Evolutionary conservation across 2,888 invertebrate species (phyloP).

Genomic region (Elmis aenea): DNA sequence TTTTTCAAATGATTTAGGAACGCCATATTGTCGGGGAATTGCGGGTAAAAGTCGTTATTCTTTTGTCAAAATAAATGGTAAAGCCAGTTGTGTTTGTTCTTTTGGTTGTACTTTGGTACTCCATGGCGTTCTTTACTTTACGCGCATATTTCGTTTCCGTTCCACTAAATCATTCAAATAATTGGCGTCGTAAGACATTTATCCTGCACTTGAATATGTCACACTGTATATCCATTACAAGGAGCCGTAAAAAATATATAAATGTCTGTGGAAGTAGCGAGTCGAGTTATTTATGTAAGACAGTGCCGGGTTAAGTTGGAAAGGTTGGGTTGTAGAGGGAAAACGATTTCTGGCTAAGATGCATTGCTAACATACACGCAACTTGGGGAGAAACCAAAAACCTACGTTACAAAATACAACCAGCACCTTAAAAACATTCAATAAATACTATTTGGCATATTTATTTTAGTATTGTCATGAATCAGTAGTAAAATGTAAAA

Average conservation of each 20-base stretch:
- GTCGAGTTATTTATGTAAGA: conserved; percentile 29
- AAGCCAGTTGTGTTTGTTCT: too few relatives aligned
- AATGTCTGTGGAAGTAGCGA: conserved; percentile 22
- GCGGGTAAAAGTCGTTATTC: too few relatives aligned
- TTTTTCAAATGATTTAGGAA: too few relatives aligned
- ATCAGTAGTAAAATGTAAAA: too few relatives aligned
- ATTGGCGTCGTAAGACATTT: conserved; percentile 15
- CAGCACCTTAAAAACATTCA: background rate
- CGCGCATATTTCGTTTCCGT: too few relatives aligned
- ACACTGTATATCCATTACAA: conserved; percentile 19
- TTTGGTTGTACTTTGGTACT: too few relatives aligned
- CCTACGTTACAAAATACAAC: background rate
- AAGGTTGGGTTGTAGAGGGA: conserved; percentile 26
- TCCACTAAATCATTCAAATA: too few relatives aligned
- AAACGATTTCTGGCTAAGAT: conserved; percentile 26
- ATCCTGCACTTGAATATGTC: conserved; percentile 16
- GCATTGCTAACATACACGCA: conserved; percentile 27
- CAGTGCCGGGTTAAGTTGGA: conserved; percentile 23
- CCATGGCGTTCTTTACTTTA: too few relatives aligned
- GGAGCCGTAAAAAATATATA: conserved; percentile 28
- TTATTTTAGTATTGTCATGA: background rate
- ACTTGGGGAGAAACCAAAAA: conserved; percentile 16
- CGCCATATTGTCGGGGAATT: too few relatives aligned
- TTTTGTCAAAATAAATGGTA: too few relatives aligned
- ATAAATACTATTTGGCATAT: background rate